phyloP scores from a whole-genome alignment of 2,113 vertebrate genomes.

The Rostratula benghalensis region DNA sequence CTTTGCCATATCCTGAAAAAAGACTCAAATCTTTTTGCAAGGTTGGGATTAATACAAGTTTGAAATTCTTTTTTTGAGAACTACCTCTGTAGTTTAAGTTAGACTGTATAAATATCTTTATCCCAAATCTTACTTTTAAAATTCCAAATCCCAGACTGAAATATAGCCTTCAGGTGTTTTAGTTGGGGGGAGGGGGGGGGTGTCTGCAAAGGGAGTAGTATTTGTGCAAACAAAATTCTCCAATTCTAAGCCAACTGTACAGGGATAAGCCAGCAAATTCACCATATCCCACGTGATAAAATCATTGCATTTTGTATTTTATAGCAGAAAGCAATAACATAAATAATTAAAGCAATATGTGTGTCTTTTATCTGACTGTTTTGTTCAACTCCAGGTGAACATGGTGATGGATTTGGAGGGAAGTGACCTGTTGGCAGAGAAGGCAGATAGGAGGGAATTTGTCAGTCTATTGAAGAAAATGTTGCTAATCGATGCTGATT shows the following conservation, averaged over 20 bases:
- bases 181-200: not conserved
- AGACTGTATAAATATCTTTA: not conserved
- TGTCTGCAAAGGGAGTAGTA: not conserved
- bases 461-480: slow-evolving; percentile 97
- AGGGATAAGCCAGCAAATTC: not conserved
- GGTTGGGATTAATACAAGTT: not conserved
- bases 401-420: slow-evolving; percentile 98
- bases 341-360: not conserved
- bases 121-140: not conserved
- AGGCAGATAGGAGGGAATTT: slow-evolving; percentile 95
- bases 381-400: slow-evolving; percentile 87
- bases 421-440: slow-evolving; percentile 94
- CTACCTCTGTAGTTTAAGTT: not conserved
- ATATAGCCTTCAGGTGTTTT: not conserved
- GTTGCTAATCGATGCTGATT: slow-evolving; percentile 95
- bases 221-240: not conserved
- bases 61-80: not conserved
- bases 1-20: not conserved
- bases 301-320: not conserved
- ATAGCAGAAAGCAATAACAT: not conserved
- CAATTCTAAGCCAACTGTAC: not conserved
- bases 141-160: not conserved
- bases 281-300: fast-evolving
- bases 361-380: not conserved
- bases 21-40: not conserved